phyloP scores from a whole-genome alignment of 2,888 invertebrate species.

The Thysanoteuthis rhombus region DNA sequence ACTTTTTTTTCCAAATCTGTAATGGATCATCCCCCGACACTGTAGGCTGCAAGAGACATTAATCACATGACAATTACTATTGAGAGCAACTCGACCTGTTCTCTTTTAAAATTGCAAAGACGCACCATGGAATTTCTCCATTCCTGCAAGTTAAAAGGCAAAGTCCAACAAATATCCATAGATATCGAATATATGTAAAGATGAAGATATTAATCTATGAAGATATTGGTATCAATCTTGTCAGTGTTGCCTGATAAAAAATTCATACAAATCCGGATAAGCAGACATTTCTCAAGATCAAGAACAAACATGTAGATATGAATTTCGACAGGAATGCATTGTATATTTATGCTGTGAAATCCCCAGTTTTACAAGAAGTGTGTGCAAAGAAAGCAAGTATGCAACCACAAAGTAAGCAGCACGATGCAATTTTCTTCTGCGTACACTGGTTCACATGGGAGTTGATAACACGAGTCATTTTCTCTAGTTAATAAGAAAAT shows the following conservation, averaged over 20 bases:
- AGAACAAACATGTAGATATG: not conserved
- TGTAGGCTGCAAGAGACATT: too few species aligned
- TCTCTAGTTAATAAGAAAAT: not conserved
- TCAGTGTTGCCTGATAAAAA: not conserved
- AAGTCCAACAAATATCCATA: not conserved
- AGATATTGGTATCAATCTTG: not conserved
- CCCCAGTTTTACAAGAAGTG: not conserved
- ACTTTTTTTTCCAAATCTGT: too few species aligned
- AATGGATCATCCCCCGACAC: too few species aligned
- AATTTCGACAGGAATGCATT: not conserved
- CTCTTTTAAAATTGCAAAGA: too few species aligned
- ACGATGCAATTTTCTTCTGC: not conserved
- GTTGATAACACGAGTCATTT: not conserved
- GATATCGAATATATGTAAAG: not conserved
- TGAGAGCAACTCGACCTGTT: too few species aligned
- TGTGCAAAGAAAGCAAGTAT: not conserved
- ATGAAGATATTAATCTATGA: not conserved
- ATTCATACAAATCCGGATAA: not conserved
- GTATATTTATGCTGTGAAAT: not conserved
- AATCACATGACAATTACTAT: too few species aligned
- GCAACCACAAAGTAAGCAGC: not conserved
- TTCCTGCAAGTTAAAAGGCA: too few species aligned
- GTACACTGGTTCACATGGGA: not conserved
- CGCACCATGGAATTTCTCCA: too few species aligned
- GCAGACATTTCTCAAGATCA: too few species aligned